Base-by-base conservation (phyloP, 2,797 vertebrate genomes). In the Brachymystax lenok region DNA sequence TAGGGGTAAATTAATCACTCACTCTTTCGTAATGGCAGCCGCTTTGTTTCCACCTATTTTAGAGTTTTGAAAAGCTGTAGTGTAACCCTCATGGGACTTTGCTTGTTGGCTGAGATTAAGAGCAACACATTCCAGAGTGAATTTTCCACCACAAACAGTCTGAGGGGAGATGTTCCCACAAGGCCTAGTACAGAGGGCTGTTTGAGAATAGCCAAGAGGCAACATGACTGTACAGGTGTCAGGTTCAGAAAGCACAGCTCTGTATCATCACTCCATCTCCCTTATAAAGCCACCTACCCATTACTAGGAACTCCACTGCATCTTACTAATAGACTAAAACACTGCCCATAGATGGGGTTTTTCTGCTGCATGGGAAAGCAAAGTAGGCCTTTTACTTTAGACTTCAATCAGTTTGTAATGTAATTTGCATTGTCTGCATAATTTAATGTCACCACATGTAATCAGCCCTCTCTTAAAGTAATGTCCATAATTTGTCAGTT, bases 401-500 rank as follows among this genome's bases (percentile, higher is more conserved):
- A 59, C 56, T 8, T 59, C 2, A 59, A 19, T 21, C 19, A 7
- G 6, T 59, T 10, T n/a, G 1, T 54, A 30, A 66, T 13, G 27
- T 27, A 28, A 66, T 33, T 17, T 28, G 30, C 5, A 17, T 35
- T 17, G 28, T 30, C 51, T 54, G 52, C 71, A 72, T 72, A 21
- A 71, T 71, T 21, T 52, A 33, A 35, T 17, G 17, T 59, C 56
- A 8, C n/a, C 33, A n/a, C n/a, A 33, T 35, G 46, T 74, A 63
- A 74, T 63, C 73, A 74, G 51, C 8, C 63, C 30, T 64, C 73
- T 64, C 56, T 64, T 52, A 19, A 52, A 72, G 14, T 64, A 74
- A 74, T 40, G 59, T 74, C 59, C 35, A 54, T 46, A 64, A 74
- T 74, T 63, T 74, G 73, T 63, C 73, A 64, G 33, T 66, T 24